Base-by-base conservation (phyloP, 2,888 invertebrate genomes). In the Rhyacophila evoluta region DNA sequence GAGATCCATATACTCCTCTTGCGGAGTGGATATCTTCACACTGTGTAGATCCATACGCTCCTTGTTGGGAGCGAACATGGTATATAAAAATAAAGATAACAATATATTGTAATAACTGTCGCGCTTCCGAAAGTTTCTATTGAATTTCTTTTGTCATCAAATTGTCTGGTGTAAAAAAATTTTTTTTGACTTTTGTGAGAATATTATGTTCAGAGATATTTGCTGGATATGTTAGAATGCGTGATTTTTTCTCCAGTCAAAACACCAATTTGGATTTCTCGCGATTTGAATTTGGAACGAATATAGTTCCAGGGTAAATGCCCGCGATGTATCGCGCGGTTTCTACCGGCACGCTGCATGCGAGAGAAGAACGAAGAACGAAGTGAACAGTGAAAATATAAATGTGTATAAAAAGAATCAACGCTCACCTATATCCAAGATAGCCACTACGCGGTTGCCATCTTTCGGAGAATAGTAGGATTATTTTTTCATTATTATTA, bases 391-490 rank as follows among this genome's bases (percentile, higher is more conserved):
- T 55, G 55, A 55, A 19, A 55, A n/a, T 12, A 25, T 55, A 55
- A 25, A 55, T 55, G 25, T 55, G 8, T 55, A 76, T 72, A 76
- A 76, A 72, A 76, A 41, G 55, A 72, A 41, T 25, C 41, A 76
- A 70, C 72, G 55, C 28, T 76, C 76, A 76, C 76, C 76, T 76
- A 76, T 72, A 76, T 76, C 72, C 37, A 33, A 41, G 72, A 76
- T 71, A 72, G 29, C 38, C 25, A 76, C 72, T 25, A 72, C 69
- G 71, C 41, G 27, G 75, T 72, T 76, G 71, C 76, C 76, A 76
- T 76, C 76, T 76, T 72, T 72, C 71, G 76, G 72, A 76, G 76
- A 76, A 76, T 76, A 76, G 37, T 33, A 11, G 73, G 41, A 39
- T 27, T n/a, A 39, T 73, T 36, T 55, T 38, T 72, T 76, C 55